Evolutionary conservation across 2,113 vertebrate genomes (phyloP), one percentile per base, ranked within the genome.

Genomic region (Macaca fascicularis): DNA sequence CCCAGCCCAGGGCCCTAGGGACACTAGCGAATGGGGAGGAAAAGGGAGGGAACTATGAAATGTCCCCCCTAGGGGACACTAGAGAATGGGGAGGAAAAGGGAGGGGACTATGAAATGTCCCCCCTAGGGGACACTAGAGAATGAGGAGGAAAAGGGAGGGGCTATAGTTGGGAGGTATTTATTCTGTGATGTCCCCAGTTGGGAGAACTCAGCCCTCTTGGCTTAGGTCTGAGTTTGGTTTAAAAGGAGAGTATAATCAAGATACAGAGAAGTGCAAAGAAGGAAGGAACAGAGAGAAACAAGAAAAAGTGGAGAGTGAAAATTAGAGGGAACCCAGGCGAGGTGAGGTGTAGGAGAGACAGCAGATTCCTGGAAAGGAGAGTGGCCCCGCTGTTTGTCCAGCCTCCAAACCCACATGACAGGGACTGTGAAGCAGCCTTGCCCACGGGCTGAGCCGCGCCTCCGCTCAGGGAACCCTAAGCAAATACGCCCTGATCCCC

Each of bases 401-500:
- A 85, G 85, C 40, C 80, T 95, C 88, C 72, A 97, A 80, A 93
- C 43, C 59, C 74, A 79, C 70, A 94, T 50, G 94, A 55, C 23
- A 70, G 80, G 91, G 84, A 93, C 97, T 96, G 82, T 74, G 81
- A 92, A 82, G 40, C 80, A 69, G 92, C 81, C 38, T 64, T 45
- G 89, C 95, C 90, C 72, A 55, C 10, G 75, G 92, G 96, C 94
- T 96, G 93, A 61, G 82, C 81, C 12, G 48, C 55, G 69, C 93
- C 97, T 97, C 45, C 70, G 89, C 92, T 97, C 81, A 79, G 98
- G 97, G 98, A 98, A 97, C 97, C 98, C 97, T 98, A 93, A 61
- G 93, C 98, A 99, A 99, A 99, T 98, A 99, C 32, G 11, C 40
- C 57, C 98, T 99, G 98, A 99, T 99, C 98, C 97, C 97, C n/a